phyloP scores from a whole-genome alignment of 2,888 invertebrate genomes.

The Dorcus hopei region DNA sequence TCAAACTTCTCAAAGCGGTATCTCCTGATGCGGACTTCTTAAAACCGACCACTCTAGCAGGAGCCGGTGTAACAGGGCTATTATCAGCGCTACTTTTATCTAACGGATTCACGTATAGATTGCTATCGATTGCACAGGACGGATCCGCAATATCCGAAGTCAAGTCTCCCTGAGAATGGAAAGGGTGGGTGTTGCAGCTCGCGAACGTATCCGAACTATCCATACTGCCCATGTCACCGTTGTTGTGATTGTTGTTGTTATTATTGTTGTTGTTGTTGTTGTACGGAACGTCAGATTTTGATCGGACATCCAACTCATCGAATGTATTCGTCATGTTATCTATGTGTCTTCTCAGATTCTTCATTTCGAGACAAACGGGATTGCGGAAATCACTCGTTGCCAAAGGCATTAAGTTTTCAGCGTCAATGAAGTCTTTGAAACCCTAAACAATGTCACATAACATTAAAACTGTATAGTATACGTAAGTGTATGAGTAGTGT shows the following conservation, averaged over 20 bases:
- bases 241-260: slow-evolving; percentile 44
- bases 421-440: slow-evolving; percentile 88
- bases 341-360: slow-evolving; percentile 59
- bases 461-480: not conserved
- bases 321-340: slow-evolving; percentile 28
- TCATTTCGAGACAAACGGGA: slow-evolving; percentile 79
- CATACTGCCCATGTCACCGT: slow-evolving; percentile 56
- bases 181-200: slow-evolving; percentile 94
- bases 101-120: slow-evolving; percentile 85
- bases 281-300: slow-evolving; percentile 21
- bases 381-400: slow-evolving; percentile 80
- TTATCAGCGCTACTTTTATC: slow-evolving; percentile 57
- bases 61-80: slow-evolving; percentile 50
- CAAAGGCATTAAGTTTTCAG: slow-evolving; percentile 84
- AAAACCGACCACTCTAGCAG: slow-evolving; percentile 51
- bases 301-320: slow-evolving; percentile 27
- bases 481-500: not conserved
- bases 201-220: slow-evolving; percentile 92
- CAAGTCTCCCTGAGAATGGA: slow-evolving; percentile 71
- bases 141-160: slow-evolving; percentile 48
- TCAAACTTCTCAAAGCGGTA: slow-evolving; percentile 65
- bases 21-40: slow-evolving; percentile 82
- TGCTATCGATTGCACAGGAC: slow-evolving; percentile 60
- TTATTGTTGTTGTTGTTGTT: slow-evolving; percentile 34
- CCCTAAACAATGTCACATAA: slow-evolving; percentile 55